Evolutionary conservation across 1,140 invertebrate species (phyloP), one percentile per base, ranked within the genome.

Genomic region (Papilio polyxenes): DNA sequence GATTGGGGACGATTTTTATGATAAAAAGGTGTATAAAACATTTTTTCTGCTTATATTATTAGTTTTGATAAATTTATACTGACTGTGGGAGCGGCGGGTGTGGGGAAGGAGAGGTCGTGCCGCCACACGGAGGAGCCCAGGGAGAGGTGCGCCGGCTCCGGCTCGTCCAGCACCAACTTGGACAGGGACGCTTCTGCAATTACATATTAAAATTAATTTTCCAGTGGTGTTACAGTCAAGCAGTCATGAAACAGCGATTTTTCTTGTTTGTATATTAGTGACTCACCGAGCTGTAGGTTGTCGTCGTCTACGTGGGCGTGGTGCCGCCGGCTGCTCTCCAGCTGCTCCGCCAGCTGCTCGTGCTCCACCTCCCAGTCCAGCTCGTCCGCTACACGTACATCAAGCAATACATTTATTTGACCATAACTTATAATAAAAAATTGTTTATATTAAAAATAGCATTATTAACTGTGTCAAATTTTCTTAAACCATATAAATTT

Each of bases 281-380:
- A 44, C 89, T 85, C 20, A 94, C 92, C 92, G 20, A 93, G 91
- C 72, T 91, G 87, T 0, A 86, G 85, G 69, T 90, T 89, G 15
- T 85, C 89, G 23, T 92, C 90, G 11, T 92, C 91, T 59, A 91
- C 85, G 8, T 84, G 83, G 17, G 81, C 83, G 83, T 88, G 87
- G 44, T 87, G 85, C 8, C 92, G 77, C 0, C 93, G 89, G 80
- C 89, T 92, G 85, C 90, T 93, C 82, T 95, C 94, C 44, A 94
- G 79, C 84, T 94, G 92, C 65, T 89, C 88, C 0, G 94, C 93
- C 62, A 93, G 87, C 20, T 94, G 92, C 81, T 94, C 93, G 78
- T 95, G 94, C 83, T 94, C 91, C 87, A 93, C 89, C 85, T 95
- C 94, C 93, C 94, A 95, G 81, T 95, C 94, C 53, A 94, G 89